phyloP scores from a whole-genome alignment of 2,797 vertebrate species.

The Microtus californicus region DNA sequence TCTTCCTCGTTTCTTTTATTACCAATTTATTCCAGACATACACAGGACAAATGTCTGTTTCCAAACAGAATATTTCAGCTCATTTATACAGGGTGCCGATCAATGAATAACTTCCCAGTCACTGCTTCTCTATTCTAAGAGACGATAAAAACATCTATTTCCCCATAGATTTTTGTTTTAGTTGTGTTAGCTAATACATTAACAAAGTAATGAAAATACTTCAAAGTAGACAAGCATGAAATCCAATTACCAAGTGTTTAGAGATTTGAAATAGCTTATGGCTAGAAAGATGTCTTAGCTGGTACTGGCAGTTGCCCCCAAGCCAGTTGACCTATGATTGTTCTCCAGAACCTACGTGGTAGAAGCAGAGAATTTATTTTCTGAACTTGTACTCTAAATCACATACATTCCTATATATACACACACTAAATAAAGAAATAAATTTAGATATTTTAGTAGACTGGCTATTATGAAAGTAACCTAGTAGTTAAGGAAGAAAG shows the following conservation, averaged over 20 bases:
- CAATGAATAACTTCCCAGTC: not conserved
- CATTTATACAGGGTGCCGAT: not conserved
- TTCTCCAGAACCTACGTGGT: not conserved
- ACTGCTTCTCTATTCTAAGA: not conserved
- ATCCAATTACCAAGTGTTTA: not conserved
- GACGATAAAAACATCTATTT: not conserved
- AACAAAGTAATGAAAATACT: not conserved
- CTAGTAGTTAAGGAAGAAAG: not conserved
- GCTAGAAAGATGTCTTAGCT: not conserved
- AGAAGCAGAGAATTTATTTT: not conserved
- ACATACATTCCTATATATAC: too few relatives aligned
- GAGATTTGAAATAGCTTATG: not conserved
- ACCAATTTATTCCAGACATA: not conserved
- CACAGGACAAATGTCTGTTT: not conserved
- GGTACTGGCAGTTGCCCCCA: not conserved
- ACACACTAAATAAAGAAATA: not conserved
- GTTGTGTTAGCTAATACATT: not conserved
- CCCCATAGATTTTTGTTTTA: not conserved
- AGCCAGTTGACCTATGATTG: not conserved
- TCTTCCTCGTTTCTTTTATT: not conserved
- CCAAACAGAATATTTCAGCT: not conserved
- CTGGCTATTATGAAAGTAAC: not conserved
- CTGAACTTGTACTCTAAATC: not conserved
- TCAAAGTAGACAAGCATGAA: not conserved
- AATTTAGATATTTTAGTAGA: not conserved